Conservation (phyloP, 2,888 invertebrate genomes). For the Sminthurides aquaticus region DNA sequence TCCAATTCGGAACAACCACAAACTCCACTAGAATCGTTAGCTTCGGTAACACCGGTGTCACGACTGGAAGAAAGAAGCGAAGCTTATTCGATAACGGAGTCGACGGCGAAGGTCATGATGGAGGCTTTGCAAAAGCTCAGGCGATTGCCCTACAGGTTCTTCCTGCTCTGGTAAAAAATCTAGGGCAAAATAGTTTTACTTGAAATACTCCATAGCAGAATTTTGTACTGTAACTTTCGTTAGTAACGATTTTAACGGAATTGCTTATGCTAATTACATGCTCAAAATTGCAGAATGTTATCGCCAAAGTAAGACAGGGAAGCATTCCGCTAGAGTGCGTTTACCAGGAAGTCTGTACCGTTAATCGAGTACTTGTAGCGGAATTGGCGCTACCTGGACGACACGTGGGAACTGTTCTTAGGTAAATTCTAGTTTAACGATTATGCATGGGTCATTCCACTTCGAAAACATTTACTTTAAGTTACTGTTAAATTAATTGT, state of each 20-base stretch:
- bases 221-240: too few species aligned
- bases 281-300: conserved; percentile 29
- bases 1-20: too few species aligned
- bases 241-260: too few species aligned
- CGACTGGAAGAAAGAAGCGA: neutral
- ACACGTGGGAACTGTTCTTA: conserved; percentile 10
- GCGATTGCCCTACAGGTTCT: conserved; percentile 1
- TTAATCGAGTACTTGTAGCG: conserved; percentile 29
- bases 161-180: conserved; percentile 4
- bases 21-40: too few species aligned
- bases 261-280: too few species aligned
- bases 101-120: neutral
- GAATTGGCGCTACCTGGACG: conserved; percentile 28
- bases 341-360: conserved; percentile 31
- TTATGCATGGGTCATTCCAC: too few species aligned
- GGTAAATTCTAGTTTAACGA: conserved; percentile 13
- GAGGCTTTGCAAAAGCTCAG: neutral
- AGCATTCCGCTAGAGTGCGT: conserved; percentile 34
- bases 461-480: too few species aligned
- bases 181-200: neutral
- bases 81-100: neutral
- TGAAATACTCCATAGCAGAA: neutral
- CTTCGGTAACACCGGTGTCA: too few species aligned
- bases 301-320: conserved; percentile 35
- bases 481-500: neutral